phyloP scores from a whole-genome alignment of 92 coral and sea anemone species.

The Epizoanthus rinbou region DNA sequence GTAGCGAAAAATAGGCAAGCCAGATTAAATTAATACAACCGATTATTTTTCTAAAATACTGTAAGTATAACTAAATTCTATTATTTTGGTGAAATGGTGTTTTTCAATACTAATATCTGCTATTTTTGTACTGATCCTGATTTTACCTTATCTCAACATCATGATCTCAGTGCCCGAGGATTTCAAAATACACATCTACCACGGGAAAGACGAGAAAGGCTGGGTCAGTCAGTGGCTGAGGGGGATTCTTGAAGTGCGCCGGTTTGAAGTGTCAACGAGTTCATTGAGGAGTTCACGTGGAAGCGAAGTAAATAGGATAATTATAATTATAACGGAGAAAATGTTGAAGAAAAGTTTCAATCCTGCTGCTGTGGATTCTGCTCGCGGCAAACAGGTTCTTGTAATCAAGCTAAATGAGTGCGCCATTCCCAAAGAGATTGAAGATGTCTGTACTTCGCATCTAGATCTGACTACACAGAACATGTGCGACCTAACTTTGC shows the following conservation, averaged over 20 bases:
- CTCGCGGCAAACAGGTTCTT: constrained; percentile 44
- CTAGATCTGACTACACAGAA: not conserved
- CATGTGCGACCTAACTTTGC: constrained; percentile 11
- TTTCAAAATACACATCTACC: constrained; percentile 74
- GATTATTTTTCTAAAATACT: too few species aligned
- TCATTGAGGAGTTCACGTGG: constrained; percentile 45
- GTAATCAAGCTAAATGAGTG: constrained; percentile 51
- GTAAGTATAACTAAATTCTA: too few species aligned
- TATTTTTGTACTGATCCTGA: not conserved
- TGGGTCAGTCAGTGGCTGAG: constrained; percentile 76
- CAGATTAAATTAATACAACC: too few species aligned
- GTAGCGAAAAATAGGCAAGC: too few species aligned
- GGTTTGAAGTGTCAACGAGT: constrained; percentile 66
- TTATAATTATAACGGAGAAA: constrained; percentile 66
- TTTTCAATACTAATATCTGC: too few species aligned
- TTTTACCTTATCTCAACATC: not conserved
- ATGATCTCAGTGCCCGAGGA: constrained; percentile 74
- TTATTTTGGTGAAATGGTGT: too few species aligned
- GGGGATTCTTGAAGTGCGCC: constrained; percentile 70
- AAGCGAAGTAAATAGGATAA: constrained; percentile 43
- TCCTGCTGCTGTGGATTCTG: not conserved
- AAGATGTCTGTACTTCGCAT: constrained; percentile 18
- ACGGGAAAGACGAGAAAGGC: constrained; percentile 59
- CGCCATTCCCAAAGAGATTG: constrained; percentile 39
- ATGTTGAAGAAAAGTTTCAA: constrained; percentile 39